Base-by-base conservation (phyloP, 2,797 vertebrate genomes). In the Tinamus major region DNA sequence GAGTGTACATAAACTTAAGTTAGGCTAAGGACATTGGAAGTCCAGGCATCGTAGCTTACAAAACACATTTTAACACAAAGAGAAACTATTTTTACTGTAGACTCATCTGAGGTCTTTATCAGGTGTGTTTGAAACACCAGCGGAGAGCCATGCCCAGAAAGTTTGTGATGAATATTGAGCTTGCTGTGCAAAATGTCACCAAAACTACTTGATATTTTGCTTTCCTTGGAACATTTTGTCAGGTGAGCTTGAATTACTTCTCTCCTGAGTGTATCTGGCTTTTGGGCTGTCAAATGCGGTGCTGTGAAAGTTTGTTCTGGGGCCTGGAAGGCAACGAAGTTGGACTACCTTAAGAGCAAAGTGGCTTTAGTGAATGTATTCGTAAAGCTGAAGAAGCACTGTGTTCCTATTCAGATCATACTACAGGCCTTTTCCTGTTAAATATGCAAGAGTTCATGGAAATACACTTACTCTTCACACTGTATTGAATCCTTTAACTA, bases 371-470 rank as follows among this genome's bases (percentile, higher is more conserved):
- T 94, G 49, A 71, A 67, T 78, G 2, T 24, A 33, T 84, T 88
- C 26, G 85, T 63, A 79, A 85, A 81, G 18, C 55, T 62, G n/a
- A 58, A 75, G 58, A 75, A 91, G 69, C 56, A 49, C 18, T 4
- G 9, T 88, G 59, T 94, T 92, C 67, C 16, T 9, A 5, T 68
- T 89, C 24, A 75, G n/a, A 37, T 90, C 37, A 27, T 78, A 8
- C 29, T 82, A 13, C 15, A 56, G 37, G 29, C 31, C 33, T 82
- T 92, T 86, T 92, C 46, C 65, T 75, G 13, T 94, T 79, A 89
- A 67, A 67, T 89, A 61, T 51, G 61, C 56, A 87, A 85, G 72
- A 74, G 56, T 85, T 85, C 76, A 61, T 31, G 58, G 53, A 92
- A 94, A 33, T 87, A 21, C 0, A 24, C 37, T 90, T 89, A 86